A percentile compares a stretch with the other conserved stretches of the same genome.
These are phyloP conservation scores for Oncorhynchus masou DNA, from an alignment of 2,113 vertebrate genomes.

Conservation along the genomic window DNA sequence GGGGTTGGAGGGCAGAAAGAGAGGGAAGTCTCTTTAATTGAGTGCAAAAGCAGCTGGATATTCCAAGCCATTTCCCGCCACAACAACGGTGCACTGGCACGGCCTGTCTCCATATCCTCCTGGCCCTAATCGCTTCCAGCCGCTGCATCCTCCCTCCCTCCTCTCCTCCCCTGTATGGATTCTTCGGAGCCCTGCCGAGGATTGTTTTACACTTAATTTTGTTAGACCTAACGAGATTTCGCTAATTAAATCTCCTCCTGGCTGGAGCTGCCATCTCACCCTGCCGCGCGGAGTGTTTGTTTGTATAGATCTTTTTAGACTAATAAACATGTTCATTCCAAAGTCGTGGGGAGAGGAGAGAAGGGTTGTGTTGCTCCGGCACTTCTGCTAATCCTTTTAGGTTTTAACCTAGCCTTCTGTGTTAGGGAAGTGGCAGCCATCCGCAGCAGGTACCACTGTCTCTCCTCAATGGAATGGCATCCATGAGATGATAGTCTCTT, in stretches of 20 bases:
- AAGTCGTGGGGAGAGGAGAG: slow-evolving; percentile 61
- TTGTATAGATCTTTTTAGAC: slow-evolving; percentile 75
- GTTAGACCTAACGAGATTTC: slow-evolving; percentile 98
- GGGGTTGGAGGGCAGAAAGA: slow-evolving; percentile 49
- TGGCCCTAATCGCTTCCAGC: slow-evolving; percentile 44
- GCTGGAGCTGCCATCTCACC: slow-evolving; percentile 77
- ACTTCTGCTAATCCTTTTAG: slow-evolving; percentile 42
- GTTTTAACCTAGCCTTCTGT: slow-evolving; percentile 47
- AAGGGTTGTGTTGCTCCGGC: slow-evolving; percentile 55
- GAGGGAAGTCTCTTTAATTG: slow-evolving; percentile 48
- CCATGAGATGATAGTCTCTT: not conserved
- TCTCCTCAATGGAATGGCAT: not conserved
- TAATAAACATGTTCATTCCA: slow-evolving; percentile 83
- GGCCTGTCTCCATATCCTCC: slow-evolving; percentile 75
- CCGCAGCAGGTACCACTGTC: slow-evolving; percentile 23
- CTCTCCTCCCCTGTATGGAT: slow-evolving; percentile 80
- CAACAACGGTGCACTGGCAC: slow-evolving; percentile 64
- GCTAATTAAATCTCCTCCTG: slow-evolving; percentile 97
- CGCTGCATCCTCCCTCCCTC: slow-evolving; percentile 39
- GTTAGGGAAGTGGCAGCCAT: slow-evolving; percentile 29
- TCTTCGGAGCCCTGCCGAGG: slow-evolving; percentile 81
- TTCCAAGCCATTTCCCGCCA: slow-evolving; percentile 60
- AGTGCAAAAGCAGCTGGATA: slow-evolving; percentile 58
- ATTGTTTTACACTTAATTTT: slow-evolving; percentile 98
- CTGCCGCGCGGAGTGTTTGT: slow-evolving; percentile 80